Evolutionary conservation across 2,113 vertebrate genomes (phyloP).

Genomic region (Amia ocellicauda): DNA sequence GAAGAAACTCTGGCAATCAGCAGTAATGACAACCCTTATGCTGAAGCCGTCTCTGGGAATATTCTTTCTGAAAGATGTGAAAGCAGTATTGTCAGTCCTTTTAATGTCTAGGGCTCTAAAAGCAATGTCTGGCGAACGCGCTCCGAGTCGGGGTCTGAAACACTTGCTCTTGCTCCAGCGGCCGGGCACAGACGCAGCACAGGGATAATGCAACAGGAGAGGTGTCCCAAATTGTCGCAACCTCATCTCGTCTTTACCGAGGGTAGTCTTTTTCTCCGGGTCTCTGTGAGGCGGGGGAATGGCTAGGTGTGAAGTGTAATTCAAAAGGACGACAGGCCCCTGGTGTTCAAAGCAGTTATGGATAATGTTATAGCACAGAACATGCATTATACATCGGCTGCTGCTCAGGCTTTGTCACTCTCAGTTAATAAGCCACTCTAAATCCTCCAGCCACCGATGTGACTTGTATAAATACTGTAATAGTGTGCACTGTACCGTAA

Average conservation of each 20-base stretch:
- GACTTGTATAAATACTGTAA: too few species aligned
- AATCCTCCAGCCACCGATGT: too few species aligned
- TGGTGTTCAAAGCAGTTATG: too few species aligned
- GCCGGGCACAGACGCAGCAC: slow-evolving; percentile 66
- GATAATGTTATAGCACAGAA: background rate
- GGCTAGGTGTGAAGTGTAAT: slow-evolving; percentile 63
- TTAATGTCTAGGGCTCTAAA: slow-evolving; percentile 64
- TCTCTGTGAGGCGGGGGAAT: slow-evolving; percentile 66
- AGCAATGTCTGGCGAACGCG: slow-evolving; percentile 71
- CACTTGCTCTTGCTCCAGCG: slow-evolving; percentile 56
- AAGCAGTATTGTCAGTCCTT: slow-evolving; percentile 65
- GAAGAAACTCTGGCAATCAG: slow-evolving; percentile 62
- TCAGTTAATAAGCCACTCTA: too few species aligned
- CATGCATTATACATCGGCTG: too few species aligned
- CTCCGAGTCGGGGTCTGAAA: slow-evolving; percentile 56
- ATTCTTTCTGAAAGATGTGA: slow-evolving; percentile 67
- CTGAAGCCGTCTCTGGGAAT: slow-evolving; percentile 54
- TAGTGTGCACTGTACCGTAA: background rate
- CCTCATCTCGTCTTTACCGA: slow-evolving; percentile 41
- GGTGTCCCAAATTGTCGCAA: slow-evolving; percentile 67
- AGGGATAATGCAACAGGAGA: slow-evolving; percentile 70
- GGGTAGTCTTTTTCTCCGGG: slow-evolving; percentile 47
- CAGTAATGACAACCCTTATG: slow-evolving; percentile 60
- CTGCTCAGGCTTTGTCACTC: too few species aligned
- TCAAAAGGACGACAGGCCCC: slow-evolving; percentile 22